These are phyloP conservation scores for Drosophila obscura DNA, from an alignment of 1,140 invertebrate species.

Conservation along the genomic window DNA sequence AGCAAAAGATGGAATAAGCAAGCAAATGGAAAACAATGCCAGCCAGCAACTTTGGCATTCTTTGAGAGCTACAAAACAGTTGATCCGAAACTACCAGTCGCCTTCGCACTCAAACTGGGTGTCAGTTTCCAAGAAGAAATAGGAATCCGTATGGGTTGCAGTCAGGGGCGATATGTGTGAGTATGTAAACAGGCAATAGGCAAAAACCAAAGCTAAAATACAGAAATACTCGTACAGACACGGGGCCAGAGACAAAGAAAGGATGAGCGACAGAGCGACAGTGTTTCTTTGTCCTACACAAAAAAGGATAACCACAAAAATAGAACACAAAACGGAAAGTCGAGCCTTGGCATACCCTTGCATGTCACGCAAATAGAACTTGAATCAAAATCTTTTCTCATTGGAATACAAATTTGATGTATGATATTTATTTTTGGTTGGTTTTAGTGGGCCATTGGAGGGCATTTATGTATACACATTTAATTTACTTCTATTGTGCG, in stretches of 20 bases:
- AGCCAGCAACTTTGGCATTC: slow-evolving; percentile 8
- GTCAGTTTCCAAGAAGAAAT: slow-evolving; percentile 45
- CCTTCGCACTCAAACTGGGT: slow-evolving; percentile 26
- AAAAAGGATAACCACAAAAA: too few relatives aligned
- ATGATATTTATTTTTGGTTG: too few relatives aligned
- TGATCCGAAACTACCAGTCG: slow-evolving; percentile 25
- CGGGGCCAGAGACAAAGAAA: slow-evolving; percentile 14
- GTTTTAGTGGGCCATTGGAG: too few relatives aligned
- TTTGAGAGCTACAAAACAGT: slow-evolving; percentile 20
- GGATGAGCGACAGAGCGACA: slow-evolving; percentile 18
- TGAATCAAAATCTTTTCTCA: too few relatives aligned
- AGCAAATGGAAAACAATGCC: slow-evolving; percentile 22
- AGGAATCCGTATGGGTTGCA: slow-evolving; percentile 15
- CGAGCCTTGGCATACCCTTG: too few relatives aligned
- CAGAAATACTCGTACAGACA: slow-evolving; percentile 1
- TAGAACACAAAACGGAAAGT: too few relatives aligned
- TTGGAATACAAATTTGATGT: too few relatives aligned
- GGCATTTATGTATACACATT: too few relatives aligned
- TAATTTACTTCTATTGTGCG: too few relatives aligned
- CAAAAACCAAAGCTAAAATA: slow-evolving; percentile 28
- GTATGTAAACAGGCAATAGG: slow-evolving; percentile 45
- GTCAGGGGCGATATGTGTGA: slow-evolving; percentile 14
- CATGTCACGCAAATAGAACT: too few relatives aligned
- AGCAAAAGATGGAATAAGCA: slow-evolving; percentile 47
- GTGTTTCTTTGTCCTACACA: neutral